Evolutionary conservation across 2,888 invertebrate genomes (phyloP).

Genomic region (Cyrtodaria siliqua): DNA sequence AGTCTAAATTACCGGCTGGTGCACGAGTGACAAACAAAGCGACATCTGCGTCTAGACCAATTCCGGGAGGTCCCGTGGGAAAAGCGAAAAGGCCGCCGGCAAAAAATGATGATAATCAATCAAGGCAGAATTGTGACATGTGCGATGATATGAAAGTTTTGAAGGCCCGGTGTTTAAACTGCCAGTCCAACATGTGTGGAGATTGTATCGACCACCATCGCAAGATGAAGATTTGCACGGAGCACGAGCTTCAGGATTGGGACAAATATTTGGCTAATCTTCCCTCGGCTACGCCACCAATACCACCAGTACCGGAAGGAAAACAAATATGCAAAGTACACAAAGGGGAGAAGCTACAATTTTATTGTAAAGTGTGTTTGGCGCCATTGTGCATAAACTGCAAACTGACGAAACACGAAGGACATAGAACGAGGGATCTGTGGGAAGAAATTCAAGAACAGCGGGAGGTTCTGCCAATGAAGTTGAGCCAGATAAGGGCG

Average conservation of each 20-base stretch:
- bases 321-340: slow-evolving; percentile 49
- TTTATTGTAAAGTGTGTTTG: slow-evolving; percentile 58
- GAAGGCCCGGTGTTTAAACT: slow-evolving; percentile 51
- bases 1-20: background rate
- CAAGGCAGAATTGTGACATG: slow-evolving; percentile 54
- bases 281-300: slow-evolving; percentile 8
- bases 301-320: slow-evolving; percentile 21
- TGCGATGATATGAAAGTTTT: slow-evolving; percentile 48
- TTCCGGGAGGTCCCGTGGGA: background rate
- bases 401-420: slow-evolving; percentile 64
- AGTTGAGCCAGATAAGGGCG: slow-evolving; percentile 50
- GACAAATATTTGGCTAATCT: slow-evolving; percentile 24
- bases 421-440: slow-evolving; percentile 57
- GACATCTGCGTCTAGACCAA: slow-evolving; percentile 1
- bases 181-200: slow-evolving; percentile 54
- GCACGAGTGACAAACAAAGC: background rate
- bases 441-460: slow-evolving; percentile 58
- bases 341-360: slow-evolving; percentile 51
- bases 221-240: slow-evolving; percentile 52
- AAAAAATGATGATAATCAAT: slow-evolving; percentile 1
- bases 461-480: slow-evolving; percentile 48
- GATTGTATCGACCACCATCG: slow-evolving; percentile 53
- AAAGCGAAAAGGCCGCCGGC: background rate
- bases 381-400: slow-evolving; percentile 56
- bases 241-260: slow-evolving; percentile 57